Conservation (phyloP, 2,113 vertebrate genomes). For the Burhinus bistriatus region DNA sequence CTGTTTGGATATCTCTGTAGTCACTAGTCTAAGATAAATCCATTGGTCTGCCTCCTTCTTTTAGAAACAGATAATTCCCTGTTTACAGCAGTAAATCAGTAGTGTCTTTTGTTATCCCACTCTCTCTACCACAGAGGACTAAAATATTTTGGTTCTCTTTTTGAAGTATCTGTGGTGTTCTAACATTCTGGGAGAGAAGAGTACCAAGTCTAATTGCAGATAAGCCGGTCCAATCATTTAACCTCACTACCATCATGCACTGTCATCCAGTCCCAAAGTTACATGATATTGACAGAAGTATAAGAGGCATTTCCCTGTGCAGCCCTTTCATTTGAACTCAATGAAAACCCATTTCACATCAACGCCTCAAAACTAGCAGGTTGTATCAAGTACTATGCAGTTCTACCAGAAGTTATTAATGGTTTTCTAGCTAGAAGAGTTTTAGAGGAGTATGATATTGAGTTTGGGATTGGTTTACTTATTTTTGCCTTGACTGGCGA, state of each 20-base stretch:
- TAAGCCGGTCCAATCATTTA: background rate
- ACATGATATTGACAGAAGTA: background rate
- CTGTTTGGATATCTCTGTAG: background rate
- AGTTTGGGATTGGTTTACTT: background rate
- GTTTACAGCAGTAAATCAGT: background rate
- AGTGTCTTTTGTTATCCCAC: background rate
- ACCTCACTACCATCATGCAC: background rate
- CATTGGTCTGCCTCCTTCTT: background rate
- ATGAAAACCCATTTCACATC: background rate
- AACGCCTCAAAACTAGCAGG: background rate
- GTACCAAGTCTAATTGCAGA: fast-evolving
- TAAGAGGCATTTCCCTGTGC: background rate
- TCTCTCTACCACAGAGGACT: background rate
- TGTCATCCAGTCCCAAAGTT: background rate
- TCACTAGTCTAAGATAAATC: background rate
- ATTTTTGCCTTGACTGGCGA: background rate
- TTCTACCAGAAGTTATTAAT: background rate
- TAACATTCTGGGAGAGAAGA: background rate
- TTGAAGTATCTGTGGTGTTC: background rate
- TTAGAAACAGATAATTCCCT: background rate
- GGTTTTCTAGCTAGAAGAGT: background rate
- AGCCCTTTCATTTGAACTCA: background rate
- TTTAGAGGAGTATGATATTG: background rate
- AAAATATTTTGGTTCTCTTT: background rate
- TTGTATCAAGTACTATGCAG: background rate